phyloP scores from a whole-genome alignment of 2,113 vertebrate species.

The Pteruthius melanotis region DNA sequence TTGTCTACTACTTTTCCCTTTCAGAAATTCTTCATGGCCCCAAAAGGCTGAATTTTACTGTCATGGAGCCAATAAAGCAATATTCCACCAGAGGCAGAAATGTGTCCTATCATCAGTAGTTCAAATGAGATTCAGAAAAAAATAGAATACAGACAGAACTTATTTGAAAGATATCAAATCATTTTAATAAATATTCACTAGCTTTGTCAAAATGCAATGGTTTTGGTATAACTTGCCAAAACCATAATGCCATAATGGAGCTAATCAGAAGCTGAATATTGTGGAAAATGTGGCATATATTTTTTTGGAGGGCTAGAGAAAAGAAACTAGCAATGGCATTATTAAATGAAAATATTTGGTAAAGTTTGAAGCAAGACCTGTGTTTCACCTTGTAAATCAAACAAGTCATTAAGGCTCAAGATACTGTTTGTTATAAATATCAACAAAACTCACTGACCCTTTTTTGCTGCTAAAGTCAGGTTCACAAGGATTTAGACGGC shows the following conservation, averaged over 20 bases:
- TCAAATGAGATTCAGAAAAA: background rate
- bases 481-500: background rate
- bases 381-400: background rate
- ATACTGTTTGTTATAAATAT: background rate
- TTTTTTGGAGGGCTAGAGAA: background rate
- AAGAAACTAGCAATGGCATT: background rate
- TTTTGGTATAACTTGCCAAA: background rate
- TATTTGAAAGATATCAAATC: background rate
- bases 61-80: background rate
- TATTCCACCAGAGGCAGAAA: background rate
- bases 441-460: background rate
- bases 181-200: background rate
- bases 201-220: background rate
- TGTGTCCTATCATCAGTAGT: background rate
- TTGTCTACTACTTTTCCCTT: background rate
- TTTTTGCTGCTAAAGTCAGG: background rate
- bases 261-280: background rate
- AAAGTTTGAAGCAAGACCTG: background rate
- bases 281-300: fast-evolving
- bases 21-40: background rate
- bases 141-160: background rate
- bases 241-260: background rate
- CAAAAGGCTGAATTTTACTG: background rate
- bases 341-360: background rate
- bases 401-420: background rate